Evolutionary conservation across 2,113 vertebrate species (phyloP).

Genomic region (Melanotaenia duboulayi): DNA sequence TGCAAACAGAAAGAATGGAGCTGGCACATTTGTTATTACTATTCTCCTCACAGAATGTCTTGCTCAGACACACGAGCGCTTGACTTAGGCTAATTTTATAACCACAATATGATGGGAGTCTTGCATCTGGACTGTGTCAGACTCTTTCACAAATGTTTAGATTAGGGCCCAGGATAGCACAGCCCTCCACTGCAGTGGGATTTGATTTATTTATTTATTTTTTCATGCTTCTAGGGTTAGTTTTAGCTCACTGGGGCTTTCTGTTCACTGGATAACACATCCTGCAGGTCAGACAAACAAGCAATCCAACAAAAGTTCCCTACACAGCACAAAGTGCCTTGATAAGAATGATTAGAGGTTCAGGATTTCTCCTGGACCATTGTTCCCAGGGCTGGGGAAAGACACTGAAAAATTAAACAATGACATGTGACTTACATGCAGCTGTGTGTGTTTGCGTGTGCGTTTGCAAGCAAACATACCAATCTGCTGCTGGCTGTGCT

Average conservation of each 20-base stretch:
- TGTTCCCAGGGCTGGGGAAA: slow-evolving; percentile 50
- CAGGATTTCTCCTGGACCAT: slow-evolving; percentile 32
- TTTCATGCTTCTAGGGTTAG: slow-evolving; percentile 53
- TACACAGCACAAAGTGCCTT: slow-evolving; percentile 48
- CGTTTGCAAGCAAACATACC: slow-evolving; percentile 54
- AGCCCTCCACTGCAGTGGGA: slow-evolving; percentile 58
- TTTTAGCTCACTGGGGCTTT: slow-evolving; percentile 51
- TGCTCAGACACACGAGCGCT: slow-evolving; percentile 40
- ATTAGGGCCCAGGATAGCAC: slow-evolving; percentile 57
- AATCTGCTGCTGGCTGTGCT: slow-evolving; percentile 78
- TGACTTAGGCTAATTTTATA: slow-evolving; percentile 55
- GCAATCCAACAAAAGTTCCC: slow-evolving; percentile 41
- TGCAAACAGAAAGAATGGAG: slow-evolving; percentile 21
- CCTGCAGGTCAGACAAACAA: slow-evolving; percentile 71
- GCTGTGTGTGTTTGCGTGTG: not conserved
- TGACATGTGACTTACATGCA: slow-evolving; percentile 10
- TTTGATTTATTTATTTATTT: slow-evolving; percentile 57
- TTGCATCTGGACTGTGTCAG: slow-evolving; percentile 73
- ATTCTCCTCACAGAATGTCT: slow-evolving; percentile 30
- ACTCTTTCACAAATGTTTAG: slow-evolving; percentile 75
- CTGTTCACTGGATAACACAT: slow-evolving; percentile 48
- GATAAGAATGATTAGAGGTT: slow-evolving; percentile 57
- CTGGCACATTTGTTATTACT: slow-evolving; percentile 55
- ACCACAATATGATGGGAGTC: slow-evolving; percentile 60
- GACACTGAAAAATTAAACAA: slow-evolving; percentile 35